Evolutionary conservation across 2,888 invertebrate genomes (phyloP), one percentile per base, ranked within the genome.

Genomic region (Thysanoteuthis rhombus): DNA sequence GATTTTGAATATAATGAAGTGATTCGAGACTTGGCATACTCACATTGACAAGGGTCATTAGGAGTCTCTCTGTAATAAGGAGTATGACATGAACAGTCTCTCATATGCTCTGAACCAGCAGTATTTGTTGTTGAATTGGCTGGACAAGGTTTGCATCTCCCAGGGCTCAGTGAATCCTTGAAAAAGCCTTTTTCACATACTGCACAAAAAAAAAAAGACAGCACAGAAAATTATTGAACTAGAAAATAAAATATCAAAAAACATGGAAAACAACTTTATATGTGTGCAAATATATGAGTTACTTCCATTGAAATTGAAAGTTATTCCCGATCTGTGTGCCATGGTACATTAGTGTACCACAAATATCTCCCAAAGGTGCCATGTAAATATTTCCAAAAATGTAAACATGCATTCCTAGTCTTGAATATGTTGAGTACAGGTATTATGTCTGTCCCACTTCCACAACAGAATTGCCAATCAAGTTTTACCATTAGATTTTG

Each of bases 101-200:
- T 90, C 10, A 92, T 92, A 52, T 92, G 93, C 42, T 93, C 93
- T n/a, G 96, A 94, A 12, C 95, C 95, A 12, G 39, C 92, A 40
- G n/a, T 32, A 36, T 93, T 38, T 0, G 96, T 96, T 36, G 95
- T 95, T 38, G 94, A 94, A 93, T 95, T 95, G 89, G 92, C 94
- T 22, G 95, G 95, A 94, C 96, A 96, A 2, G 90, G 89, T 6
- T 39, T 39, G 94, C 96, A 96, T 22, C 89, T 93, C 16, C 94
- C 94, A 32, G 95, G 95, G 38, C 93, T 93, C n/a, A 93, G 92
- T 19, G 42, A 38, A 25, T 93, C 94, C 92, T 96, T 96, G 94
- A 94, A 95, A n/a, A 93, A 95, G 0, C 95, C 95, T 89, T 58
- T 92, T 58, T 94, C 93, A 93, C 95, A 95, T 5, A 94, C 95